phyloP scores from a whole-genome alignment of 2,888 invertebrate species.

The Acheta domesticus region DNA sequence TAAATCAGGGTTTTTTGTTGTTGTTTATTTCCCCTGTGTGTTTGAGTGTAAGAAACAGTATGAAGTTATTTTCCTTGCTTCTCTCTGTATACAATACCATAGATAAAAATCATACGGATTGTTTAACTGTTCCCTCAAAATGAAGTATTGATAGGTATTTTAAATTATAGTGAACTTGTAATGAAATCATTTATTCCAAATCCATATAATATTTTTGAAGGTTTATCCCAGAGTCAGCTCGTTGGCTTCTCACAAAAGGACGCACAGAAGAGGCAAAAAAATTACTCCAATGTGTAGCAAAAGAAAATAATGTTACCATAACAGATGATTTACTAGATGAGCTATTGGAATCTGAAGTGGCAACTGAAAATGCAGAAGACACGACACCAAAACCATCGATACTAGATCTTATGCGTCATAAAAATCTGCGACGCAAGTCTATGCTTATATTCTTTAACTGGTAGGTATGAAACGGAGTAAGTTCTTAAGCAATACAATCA shows the following conservation, averaged over 20 bases:
- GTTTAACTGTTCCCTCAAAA: too few relatives aligned
- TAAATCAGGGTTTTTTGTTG: too few relatives aligned
- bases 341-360: constrained; percentile 51
- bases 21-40: too few relatives aligned
- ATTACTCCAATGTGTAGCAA: constrained; percentile 60
- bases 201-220: constrained; percentile 40
- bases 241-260: constrained; percentile 67
- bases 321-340: constrained; percentile 54
- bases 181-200: too few relatives aligned
- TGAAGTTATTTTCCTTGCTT: too few relatives aligned
- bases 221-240: constrained; percentile 70
- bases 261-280: constrained; percentile 59
- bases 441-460: constrained; percentile 71
- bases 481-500: too few relatives aligned
- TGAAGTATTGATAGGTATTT: too few relatives aligned
- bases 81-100: too few relatives aligned
- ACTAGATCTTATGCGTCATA: constrained; percentile 57
- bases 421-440: constrained; percentile 62
- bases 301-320: constrained; percentile 60
- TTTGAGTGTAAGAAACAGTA: too few relatives aligned
- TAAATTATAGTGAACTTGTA: too few relatives aligned
- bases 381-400: constrained; percentile 51
- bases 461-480: constrained; percentile 47
- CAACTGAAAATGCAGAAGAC: constrained; percentile 43
- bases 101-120: too few relatives aligned